phyloP scores from a whole-genome alignment of 2,797 vertebrate genomes.

The Hafferia zeledoni region DNA sequence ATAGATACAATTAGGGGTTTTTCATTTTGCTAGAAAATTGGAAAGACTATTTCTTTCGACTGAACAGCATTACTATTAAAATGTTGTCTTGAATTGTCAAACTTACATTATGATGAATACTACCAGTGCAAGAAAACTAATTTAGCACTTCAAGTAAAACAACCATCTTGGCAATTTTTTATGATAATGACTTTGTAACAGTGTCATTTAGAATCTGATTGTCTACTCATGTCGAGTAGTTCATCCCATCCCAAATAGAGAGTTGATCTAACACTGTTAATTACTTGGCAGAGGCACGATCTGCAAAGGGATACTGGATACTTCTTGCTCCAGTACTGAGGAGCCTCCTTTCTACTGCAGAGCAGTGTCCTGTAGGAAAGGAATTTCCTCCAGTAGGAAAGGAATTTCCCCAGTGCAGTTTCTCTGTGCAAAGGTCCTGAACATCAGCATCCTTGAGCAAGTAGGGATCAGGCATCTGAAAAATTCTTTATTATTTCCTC shows the following conservation, averaged over 20 bases:
- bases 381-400: neutral
- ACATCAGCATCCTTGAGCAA: rapidly evolving
- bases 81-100: conserved; percentile 52
- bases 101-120: conserved; percentile 54
- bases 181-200: conserved; percentile 41
- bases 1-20: neutral
- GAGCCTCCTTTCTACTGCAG: neutral
- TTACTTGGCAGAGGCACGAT: neutral
- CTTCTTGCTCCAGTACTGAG: neutral
- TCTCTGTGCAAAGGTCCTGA: neutral
- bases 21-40: conserved; percentile 28
- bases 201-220: conserved; percentile 34
- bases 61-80: conserved; percentile 29
- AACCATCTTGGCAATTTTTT: conserved; percentile 8
- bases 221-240: neutral
- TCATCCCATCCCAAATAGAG: neutral
- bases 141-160: conserved; percentile 59
- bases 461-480: neutral
- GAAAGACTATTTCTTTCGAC: neutral
- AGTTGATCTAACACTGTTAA: neutral
- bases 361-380: neutral
- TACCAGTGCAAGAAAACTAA: conserved; percentile 39
- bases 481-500: neutral
- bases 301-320: neutral
- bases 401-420: neutral